Conservation (phyloP, 2,113 vertebrate species). For the Ascaphus truei region DNA sequence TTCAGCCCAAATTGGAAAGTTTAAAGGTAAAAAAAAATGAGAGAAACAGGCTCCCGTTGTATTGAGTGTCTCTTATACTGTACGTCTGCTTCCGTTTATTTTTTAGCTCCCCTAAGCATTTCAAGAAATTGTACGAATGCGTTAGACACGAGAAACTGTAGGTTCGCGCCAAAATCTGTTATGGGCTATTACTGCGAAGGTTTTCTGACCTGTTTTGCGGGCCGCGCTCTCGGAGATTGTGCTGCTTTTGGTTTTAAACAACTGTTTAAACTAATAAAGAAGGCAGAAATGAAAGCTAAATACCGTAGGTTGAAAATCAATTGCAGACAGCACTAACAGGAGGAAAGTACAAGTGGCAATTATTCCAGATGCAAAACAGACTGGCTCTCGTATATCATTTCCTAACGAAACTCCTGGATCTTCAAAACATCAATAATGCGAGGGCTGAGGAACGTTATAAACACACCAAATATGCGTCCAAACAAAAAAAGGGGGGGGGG, state of each 20-base stretch:
- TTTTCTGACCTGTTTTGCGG: not conserved
- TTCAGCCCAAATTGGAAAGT: slow-evolving; percentile 41
- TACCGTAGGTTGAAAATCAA: slow-evolving; percentile 34
- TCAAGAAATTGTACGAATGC: not conserved
- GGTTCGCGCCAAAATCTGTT: not conserved
- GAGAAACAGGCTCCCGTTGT: not conserved
- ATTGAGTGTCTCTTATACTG: not conserved
- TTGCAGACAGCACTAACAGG: slow-evolving; percentile 16
- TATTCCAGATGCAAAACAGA: not conserved
- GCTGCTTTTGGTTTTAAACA: not conserved
- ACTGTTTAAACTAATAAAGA: slow-evolving; percentile 29
- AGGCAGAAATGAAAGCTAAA: slow-evolving; percentile 22
- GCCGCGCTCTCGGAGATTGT: not conserved
- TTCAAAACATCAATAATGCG: slow-evolving; percentile 51
- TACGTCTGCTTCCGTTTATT: not conserved
- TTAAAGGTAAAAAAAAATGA: slow-evolving; percentile 20
- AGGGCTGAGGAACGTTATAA: slow-evolving; percentile 50
- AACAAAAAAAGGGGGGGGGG: slow-evolving; percentile 68
- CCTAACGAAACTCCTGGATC: slow-evolving; percentile 39
- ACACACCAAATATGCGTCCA: slow-evolving; percentile 63
- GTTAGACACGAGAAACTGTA: not conserved
- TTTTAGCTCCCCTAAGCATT: not conserved
- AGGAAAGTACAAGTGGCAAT: slow-evolving; percentile 6
- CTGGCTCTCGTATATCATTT: slow-evolving; percentile 26
- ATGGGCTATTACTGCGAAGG: not conserved